These are phyloP conservation scores for Itoplectis maculator DNA, from an alignment of 2,888 invertebrate species.

Conservation along the genomic window DNA sequence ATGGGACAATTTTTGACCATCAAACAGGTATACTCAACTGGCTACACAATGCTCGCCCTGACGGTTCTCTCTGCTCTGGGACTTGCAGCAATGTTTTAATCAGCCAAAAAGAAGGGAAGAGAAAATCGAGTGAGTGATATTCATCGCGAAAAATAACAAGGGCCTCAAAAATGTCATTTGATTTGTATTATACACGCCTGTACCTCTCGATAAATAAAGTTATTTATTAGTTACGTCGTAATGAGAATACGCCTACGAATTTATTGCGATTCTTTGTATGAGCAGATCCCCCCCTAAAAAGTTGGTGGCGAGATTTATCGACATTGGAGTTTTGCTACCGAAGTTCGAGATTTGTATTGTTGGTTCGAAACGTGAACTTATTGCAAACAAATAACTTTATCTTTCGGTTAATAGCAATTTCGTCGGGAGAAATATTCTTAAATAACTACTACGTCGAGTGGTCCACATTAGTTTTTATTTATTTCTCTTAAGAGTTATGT, in stretches of 20 bases:
- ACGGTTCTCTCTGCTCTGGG: slow-evolving; percentile 84
- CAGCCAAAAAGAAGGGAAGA: background rate
- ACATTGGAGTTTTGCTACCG: too few relatives aligned
- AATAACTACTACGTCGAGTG: slow-evolving; percentile 34
- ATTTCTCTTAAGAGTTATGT: slow-evolving; percentile 45
- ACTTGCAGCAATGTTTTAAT: slow-evolving; percentile 83
- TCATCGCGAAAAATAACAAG: slow-evolving; percentile 1
- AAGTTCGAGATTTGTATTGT: too few relatives aligned
- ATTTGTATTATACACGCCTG: slow-evolving; percentile 47
- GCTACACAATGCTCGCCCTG: slow-evolving; percentile 86
- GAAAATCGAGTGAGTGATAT: background rate
- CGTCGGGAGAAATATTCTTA: background rate
- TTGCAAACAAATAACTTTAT: too few relatives aligned
- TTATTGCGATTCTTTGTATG: background rate
- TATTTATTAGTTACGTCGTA: slow-evolving; percentile 54
- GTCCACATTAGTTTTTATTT: slow-evolving; percentile 66
- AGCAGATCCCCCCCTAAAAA: too few relatives aligned
- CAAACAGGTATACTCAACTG: slow-evolving; percentile 91
- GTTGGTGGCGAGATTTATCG: too few relatives aligned
- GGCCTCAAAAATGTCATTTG: slow-evolving; percentile 25
- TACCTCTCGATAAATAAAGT: slow-evolving; percentile 54
- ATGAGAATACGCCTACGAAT: background rate
- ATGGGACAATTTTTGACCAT: slow-evolving; percentile 90
- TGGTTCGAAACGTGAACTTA: too few relatives aligned
- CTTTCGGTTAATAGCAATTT: background rate